phyloP scores from a whole-genome alignment of 2,797 vertebrate species.

The Scyliorhinus canicula region DNA sequence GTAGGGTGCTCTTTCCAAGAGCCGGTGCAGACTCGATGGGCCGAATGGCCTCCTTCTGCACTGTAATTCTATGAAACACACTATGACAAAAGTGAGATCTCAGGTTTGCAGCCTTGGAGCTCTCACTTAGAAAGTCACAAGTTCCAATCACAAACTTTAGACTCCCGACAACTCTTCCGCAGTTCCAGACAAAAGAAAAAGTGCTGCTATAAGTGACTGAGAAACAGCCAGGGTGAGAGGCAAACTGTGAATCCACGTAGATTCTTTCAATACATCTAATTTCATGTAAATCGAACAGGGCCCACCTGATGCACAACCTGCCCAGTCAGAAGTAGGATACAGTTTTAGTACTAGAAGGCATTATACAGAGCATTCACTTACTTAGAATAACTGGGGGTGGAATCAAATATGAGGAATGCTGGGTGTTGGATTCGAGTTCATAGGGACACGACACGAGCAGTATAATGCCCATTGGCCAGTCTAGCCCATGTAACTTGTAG shows the following conservation, averaged over 20 bases:
- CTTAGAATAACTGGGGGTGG: not conserved
- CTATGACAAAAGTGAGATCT: not conserved
- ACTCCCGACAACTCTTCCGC: not conserved
- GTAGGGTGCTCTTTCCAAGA: no score
- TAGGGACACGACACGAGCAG: not conserved
- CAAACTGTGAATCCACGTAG: not conserved
- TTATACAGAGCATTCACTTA: not conserved
- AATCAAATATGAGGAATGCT: not conserved
- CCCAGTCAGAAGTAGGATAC: no score
- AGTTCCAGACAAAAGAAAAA: not conserved
- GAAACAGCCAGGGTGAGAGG: not conserved
- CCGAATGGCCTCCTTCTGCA: no score
- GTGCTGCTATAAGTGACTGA: not conserved
- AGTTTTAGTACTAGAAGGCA: not conserved
- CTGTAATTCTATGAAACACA: no score
- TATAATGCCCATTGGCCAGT: not conserved
- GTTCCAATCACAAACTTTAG: not conserved
- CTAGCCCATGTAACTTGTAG: not conserved
- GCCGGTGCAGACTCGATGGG: no score
- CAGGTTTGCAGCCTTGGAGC: not conserved
- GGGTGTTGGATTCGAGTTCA: not conserved
- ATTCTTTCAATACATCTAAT: not conserved
- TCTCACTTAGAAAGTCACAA: not conserved
- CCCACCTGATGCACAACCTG: no score
- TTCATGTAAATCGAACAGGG: not conserved